Evolutionary conservation across 2,113 vertebrate genomes (phyloP).

Genomic region (Limanda limanda): DNA sequence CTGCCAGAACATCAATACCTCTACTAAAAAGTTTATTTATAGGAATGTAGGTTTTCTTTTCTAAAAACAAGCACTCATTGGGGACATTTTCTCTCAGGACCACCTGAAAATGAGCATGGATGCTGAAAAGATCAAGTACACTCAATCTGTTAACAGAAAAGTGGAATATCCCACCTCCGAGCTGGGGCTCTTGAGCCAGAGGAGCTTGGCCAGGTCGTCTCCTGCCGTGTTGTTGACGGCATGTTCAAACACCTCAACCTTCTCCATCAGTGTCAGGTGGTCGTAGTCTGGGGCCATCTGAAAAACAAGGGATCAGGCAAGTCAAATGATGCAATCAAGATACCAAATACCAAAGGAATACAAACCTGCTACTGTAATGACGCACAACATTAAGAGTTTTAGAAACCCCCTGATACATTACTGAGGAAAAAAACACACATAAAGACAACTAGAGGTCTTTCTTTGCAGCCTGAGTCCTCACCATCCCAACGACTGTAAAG

Average conservation of each 20-base stretch:
- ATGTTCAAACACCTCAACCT: slow-evolving; percentile 98
- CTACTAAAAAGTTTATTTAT: background rate
- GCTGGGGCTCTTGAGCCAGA: slow-evolving; percentile 99
- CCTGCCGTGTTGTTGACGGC: slow-evolving; percentile 98
- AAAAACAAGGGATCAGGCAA: slow-evolving; percentile 10
- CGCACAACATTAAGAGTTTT: background rate
- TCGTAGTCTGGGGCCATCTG: slow-evolving; percentile 99
- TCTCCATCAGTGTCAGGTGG: slow-evolving; percentile 98
- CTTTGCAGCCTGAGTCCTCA: too few relatives aligned
- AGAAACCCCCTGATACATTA: background rate
- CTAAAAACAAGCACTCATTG: background rate
- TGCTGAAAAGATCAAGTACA: slow-evolving; percentile 8
- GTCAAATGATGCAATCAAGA: background rate
- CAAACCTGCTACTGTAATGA: background rate
- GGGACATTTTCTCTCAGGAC: slow-evolving; percentile 5
- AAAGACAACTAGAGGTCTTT: background rate
- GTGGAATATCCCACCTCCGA: slow-evolving; percentile 86
- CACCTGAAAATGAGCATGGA: background rate
- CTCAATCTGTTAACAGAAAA: background rate
- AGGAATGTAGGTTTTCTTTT: background rate
- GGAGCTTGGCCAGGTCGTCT: slow-evolving; percentile 95
- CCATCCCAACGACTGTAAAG: too few relatives aligned
- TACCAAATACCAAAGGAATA: background rate
- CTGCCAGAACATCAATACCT: background rate
- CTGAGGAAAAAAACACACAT: background rate